Evolutionary conservation across 2,797 vertebrate genomes (phyloP).

Genomic region (Chiroxiphia lanceolata): DNA sequence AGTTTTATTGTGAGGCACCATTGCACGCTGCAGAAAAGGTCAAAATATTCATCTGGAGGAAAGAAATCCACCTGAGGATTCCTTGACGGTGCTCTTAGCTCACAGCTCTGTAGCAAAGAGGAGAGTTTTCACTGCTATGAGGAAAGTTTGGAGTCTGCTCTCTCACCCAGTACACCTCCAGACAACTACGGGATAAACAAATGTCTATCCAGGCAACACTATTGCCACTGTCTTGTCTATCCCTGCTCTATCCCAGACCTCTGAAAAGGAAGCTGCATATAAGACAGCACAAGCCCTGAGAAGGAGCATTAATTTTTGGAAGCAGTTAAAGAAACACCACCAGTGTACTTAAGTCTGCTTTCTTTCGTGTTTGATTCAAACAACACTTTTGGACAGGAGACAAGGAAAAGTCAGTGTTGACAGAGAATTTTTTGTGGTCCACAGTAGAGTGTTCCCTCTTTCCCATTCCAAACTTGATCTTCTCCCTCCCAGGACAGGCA

Average conservation of each 20-base stretch:
- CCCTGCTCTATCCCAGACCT: neutral
- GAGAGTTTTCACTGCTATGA: neutral
- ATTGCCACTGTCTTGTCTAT: rapidly evolving
- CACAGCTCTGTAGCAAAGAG: neutral
- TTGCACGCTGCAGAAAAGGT: neutral
- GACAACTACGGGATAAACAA: neutral
- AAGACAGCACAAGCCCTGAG: neutral
- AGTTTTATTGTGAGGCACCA: neutral
- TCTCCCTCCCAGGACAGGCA: neutral
- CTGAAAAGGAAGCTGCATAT: neutral
- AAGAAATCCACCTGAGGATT: neutral
- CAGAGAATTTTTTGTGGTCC: neutral
- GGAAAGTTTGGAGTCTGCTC: neutral
- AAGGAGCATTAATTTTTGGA: neutral
- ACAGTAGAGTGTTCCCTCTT: neutral
- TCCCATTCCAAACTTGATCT: neutral
- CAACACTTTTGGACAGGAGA: neutral
- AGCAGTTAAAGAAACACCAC: neutral
- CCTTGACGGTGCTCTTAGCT: neutral
- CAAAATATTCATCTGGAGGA: neutral
- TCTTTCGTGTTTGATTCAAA: neutral
- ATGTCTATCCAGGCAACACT: rapidly evolving
- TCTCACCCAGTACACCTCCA: neutral
- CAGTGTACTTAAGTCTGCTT: neutral
- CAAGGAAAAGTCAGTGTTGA: neutral